Percentiles rank a stretch among this genome's conserved stretches.
Evolutionary conservation across 2,888 invertebrate species (phyloP).

Genomic region (Malachius bipustulatus): DNA sequence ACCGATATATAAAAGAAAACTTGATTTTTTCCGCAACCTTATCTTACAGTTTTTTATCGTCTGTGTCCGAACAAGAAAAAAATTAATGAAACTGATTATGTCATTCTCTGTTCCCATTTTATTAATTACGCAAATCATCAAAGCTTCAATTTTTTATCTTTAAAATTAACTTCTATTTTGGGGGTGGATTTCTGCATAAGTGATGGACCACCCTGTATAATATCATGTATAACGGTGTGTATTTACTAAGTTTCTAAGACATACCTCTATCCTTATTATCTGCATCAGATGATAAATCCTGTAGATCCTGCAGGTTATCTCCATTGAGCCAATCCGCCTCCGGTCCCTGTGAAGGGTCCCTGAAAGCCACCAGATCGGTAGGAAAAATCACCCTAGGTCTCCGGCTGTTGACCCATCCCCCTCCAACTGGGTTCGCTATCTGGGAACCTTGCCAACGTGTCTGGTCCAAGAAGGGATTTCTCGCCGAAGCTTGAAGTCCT

Average conservation of each 20-base stretch:
- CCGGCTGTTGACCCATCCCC: conserved; percentile 22
- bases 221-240: no score
- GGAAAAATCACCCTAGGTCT: conserved; percentile 37
- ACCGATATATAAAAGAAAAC: no score
- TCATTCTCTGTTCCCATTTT: no score
- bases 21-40: no score
- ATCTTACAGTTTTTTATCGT: no score
- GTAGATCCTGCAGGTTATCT: conserved; percentile 47
- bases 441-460: conserved; percentile 26
- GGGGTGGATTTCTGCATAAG: no score
- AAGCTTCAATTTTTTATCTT: no score
- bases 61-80: conserved; percentile 1
- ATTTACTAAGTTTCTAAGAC: conserved; percentile 23
- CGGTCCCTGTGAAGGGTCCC: conserved; percentile 28
- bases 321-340: conserved; percentile 32
- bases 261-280: conserved; percentile 54
- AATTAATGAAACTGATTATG: not conserved
- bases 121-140: no score
- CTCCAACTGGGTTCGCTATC: no score
- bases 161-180: no score
- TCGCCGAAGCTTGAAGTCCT: conserved; percentile 21
- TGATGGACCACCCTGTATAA: no score
- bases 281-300: conserved; percentile 24
- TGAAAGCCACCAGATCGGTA: conserved; percentile 34
- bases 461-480: conserved; percentile 28